Conservation (phyloP, 1,140 invertebrate species). For the Conopomorpha cramerella region DNA sequence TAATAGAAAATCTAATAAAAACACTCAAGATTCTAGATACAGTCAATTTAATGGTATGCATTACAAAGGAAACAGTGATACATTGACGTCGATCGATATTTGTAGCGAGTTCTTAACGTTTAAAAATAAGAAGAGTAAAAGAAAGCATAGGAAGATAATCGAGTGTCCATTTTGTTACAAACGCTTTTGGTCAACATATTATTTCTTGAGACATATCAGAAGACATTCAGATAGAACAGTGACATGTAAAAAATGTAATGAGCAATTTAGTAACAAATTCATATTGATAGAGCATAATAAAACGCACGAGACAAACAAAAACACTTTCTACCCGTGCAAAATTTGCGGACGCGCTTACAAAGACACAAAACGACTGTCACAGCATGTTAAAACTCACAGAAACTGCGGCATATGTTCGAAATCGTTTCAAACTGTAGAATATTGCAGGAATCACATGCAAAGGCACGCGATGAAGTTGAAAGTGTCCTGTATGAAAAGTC, state of each 20-base stretch:
- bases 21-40: too few relatives aligned
- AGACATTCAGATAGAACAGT: conserved; percentile 26
- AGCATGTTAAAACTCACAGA: conserved; percentile 17
- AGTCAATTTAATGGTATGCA: too few relatives aligned
- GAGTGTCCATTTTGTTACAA: conserved; percentile 38
- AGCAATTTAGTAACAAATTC: conserved; percentile 32
- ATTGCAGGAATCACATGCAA: conserved; percentile 29
- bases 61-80: too few relatives aligned
- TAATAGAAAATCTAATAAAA: too few relatives aligned
- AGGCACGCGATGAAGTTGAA: conserved; percentile 26
- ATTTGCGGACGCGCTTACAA: conserved; percentile 23
- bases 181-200: conserved; percentile 39
- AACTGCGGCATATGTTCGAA: conserved; percentile 31
- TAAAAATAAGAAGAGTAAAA: conserved; percentile 27
- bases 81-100: too few relatives aligned
- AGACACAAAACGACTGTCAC: too few relatives aligned
- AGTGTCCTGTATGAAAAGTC: conserved; percentile 6
- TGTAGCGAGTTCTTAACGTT: conserved; percentile 41
- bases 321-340: conserved; percentile 14
- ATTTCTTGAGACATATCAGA: conserved; percentile 29
- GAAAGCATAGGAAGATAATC: conserved; percentile 18
- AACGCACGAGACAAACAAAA: conserved; percentile 21
- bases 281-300: conserved; percentile 31
- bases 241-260: conserved; percentile 19
- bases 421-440: conserved; percentile 17